Conservation (phyloP, 53 echinoderm and acorn worm genomes). For the Hippasteria phrygiana region DNA sequence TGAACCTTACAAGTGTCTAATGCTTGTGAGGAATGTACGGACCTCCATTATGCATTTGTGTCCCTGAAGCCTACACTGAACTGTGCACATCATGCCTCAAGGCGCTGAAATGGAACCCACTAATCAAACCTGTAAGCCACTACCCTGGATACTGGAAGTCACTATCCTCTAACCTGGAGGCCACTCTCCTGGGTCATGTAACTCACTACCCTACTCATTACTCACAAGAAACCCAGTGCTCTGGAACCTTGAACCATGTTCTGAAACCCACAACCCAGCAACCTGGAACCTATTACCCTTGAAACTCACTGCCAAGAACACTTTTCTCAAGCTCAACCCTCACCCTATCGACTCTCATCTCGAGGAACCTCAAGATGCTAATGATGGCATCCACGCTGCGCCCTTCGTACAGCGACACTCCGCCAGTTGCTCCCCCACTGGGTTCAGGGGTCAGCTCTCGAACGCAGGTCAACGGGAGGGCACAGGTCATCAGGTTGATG, state of each 20-base stretch:
- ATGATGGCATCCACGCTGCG: constrained; percentile 80
- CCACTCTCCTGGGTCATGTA: neutral
- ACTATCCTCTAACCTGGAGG: neutral
- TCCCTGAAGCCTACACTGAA: too few relatives aligned
- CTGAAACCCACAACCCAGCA: neutral
- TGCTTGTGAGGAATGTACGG: too few relatives aligned
- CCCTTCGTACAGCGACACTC: constrained; percentile 74
- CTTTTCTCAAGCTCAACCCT: neutral
- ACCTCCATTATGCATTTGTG: too few relatives aligned
- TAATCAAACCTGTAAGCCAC: neutral
- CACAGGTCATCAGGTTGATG: constrained; percentile 88
- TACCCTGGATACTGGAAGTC: neutral
- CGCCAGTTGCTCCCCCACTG: constrained; percentile 81
- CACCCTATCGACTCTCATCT: constrained; percentile 88
- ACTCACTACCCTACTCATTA: too few relatives aligned
- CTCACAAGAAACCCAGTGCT: too few relatives aligned
- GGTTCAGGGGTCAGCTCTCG: constrained; percentile 88
- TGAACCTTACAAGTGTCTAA: too few relatives aligned
- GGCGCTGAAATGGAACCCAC: too few relatives aligned
- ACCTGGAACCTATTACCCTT: too few relatives aligned
- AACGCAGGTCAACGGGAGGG: constrained; percentile 75
- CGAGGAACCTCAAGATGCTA: constrained; percentile 84
- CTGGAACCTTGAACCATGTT: neutral
- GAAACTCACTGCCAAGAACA: too few relatives aligned
- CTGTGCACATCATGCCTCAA: too few relatives aligned